phyloP scores from a whole-genome alignment of 2,888 invertebrate species.

The Drosophila barbarae region DNA sequence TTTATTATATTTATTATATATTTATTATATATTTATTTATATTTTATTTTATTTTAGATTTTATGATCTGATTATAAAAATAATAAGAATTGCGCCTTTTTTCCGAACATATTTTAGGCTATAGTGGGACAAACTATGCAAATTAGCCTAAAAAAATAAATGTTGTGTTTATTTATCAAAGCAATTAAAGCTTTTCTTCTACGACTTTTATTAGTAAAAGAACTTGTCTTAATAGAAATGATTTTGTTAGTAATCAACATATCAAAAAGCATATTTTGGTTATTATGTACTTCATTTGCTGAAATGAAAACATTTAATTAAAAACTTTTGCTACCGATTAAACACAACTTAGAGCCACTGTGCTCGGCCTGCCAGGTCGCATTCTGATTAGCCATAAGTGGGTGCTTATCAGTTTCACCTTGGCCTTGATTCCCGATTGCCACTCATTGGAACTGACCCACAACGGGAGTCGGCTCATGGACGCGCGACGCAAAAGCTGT shows the following conservation, averaged over 20 bases:
- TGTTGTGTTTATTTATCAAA: not conserved
- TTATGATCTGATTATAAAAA: no score
- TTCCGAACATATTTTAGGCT: not conserved
- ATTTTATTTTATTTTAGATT: no score
- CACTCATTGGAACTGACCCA: constrained; percentile 63
- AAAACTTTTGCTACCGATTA: rapidly evolving
- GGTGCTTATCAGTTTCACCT: constrained; percentile 70
- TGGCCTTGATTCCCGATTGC: constrained; percentile 73
- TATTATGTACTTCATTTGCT: not conserved
- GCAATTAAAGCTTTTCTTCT: rapidly evolving
- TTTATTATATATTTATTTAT: no score
- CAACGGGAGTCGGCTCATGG: constrained; percentile 30
- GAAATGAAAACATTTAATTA: not conserved
- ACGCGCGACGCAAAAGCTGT: constrained; percentile 57
- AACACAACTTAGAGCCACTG: constrained; percentile 26
- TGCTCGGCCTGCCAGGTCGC: constrained; percentile 51
- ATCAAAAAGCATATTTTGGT: not conserved
- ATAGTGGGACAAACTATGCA: not conserved
- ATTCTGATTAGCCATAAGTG: constrained; percentile 62
- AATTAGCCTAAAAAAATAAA: no score
- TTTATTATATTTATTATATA: no score
- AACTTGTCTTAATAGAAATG: not conserved
- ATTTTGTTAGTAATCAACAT: not conserved
- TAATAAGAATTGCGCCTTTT: not conserved
- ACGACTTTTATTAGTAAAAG: not conserved